Percentiles rank a stretch among this genome's conserved stretches.
phyloP scores from a whole-genome alignment of 2,888 invertebrate species.

The Harpagoxenus sublaevis region DNA sequence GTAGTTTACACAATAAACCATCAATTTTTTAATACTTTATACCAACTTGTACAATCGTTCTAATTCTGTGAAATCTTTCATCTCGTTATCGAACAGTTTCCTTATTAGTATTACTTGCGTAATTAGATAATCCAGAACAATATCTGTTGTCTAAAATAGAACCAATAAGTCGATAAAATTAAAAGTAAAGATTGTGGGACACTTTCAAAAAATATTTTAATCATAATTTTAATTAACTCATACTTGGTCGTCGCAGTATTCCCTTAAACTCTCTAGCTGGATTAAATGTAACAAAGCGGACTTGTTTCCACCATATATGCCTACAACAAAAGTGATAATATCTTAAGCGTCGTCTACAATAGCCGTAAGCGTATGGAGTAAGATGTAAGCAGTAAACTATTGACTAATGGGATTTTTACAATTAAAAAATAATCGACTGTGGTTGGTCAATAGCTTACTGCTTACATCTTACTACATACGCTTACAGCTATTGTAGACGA shows the following conservation, averaged over 20 bases:
- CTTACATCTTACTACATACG: too few species aligned
- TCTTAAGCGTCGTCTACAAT: background rate
- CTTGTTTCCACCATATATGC: conserved; percentile 89
- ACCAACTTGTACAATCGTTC: conserved; percentile 87
- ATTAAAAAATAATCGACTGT: too few species aligned
- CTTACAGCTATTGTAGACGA: too few species aligned
- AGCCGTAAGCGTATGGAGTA: too few species aligned
- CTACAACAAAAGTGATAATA: conserved; percentile 74
- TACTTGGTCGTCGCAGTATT: conserved; percentile 85
- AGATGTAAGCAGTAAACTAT: too few species aligned
- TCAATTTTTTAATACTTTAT: conserved; percentile 27
- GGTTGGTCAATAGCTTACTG: too few species aligned
- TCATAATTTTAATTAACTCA: conserved; percentile 42
- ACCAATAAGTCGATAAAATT: conserved; percentile 13
- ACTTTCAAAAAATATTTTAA: conserved; percentile 6
- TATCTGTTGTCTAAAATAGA: conserved; percentile 69
- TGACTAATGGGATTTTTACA: too few species aligned
- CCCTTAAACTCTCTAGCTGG: conserved; percentile 89
- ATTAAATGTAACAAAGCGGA: conserved; percentile 89
- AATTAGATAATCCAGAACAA: conserved; percentile 81
- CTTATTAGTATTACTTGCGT: conserved; percentile 87
- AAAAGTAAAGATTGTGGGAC: background rate
- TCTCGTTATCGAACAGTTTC: conserved; percentile 87
- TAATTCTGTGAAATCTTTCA: conserved; percentile 85
- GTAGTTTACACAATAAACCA: background rate